Conservation (phyloP, 2,797 vertebrate species). For the Delichon dasypus region DNA sequence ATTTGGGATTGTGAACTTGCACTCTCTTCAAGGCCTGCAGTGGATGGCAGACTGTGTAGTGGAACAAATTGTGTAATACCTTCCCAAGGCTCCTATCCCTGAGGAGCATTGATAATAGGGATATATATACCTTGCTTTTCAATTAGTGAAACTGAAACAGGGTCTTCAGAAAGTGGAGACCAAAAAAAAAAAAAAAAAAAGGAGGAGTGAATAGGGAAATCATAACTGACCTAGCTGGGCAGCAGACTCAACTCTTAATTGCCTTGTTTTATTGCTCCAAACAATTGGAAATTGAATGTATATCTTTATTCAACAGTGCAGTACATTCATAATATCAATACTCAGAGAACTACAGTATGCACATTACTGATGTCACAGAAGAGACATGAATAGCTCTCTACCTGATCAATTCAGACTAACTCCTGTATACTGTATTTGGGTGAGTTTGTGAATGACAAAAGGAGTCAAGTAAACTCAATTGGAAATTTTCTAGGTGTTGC, state of each 20-base stretch:
- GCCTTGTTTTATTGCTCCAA: background rate
- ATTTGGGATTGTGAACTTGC: background rate
- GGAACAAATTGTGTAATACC: constrained; percentile 41
- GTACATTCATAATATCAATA: background rate
- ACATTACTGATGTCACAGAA: background rate
- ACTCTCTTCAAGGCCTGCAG: background rate
- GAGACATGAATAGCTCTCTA: background rate
- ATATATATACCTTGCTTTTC: constrained; percentile 26
- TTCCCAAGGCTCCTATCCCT: background rate
- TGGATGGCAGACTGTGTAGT: background rate
- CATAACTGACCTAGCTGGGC: background rate
- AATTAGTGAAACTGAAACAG: background rate
- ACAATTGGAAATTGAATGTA: background rate
- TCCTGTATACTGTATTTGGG: background rate
- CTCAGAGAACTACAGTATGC: background rate
- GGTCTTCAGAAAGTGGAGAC: background rate
- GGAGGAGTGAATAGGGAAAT: background rate
- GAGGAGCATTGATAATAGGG: background rate
- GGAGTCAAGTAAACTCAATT: background rate
- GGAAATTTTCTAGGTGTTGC: background rate
- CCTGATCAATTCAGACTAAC: background rate
- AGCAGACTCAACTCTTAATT: background rate
- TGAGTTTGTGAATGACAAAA: background rate
- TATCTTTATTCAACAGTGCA: background rate
- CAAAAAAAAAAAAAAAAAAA: background rate